A percentile compares a stretch with the other conserved stretches of the same genome.
Evolutionary conservation across 2,888 invertebrate species (phyloP).

Genomic region (Sicus ferrugineus): DNA sequence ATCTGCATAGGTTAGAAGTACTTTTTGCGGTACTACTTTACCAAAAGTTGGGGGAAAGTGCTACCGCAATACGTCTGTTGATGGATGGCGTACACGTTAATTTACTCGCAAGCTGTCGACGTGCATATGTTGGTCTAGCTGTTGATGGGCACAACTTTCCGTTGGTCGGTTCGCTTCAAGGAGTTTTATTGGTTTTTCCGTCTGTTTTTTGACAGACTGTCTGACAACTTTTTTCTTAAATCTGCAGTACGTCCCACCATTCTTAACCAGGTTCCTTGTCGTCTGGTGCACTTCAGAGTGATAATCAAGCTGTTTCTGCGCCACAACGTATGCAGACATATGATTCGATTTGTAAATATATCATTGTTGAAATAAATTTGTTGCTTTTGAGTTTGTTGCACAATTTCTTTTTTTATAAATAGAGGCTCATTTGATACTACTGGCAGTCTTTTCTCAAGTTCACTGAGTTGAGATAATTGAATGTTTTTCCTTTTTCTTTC

Average conservation of each 20-base stretch:
- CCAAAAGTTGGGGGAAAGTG: not conserved
- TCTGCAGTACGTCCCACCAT: not conserved
- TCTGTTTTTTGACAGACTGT: constrained; percentile 3
- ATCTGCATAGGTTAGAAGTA: constrained; percentile 8
- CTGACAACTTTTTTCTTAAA: not conserved
- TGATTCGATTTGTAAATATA: constrained; percentile 14
- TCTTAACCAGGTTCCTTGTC: too few relatives aligned
- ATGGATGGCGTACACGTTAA: not conserved
- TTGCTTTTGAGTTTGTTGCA: not conserved
- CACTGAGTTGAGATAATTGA: constrained; percentile 39
- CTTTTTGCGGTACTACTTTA: not conserved
- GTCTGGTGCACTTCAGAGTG: not conserved
- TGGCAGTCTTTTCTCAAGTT: constrained; percentile 35
- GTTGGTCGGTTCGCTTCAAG: constrained; percentile 8
- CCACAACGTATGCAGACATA: constrained; percentile 24
- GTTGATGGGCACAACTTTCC: not conserved
- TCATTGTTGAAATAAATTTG: not conserved
- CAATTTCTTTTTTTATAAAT: too few relatives aligned
- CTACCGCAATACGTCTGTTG: not conserved
- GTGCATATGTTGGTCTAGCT: constrained; percentile 1
- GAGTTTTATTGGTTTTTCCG: not conserved
- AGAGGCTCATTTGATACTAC: too few relatives aligned
- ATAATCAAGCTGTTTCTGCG: constrained; percentile 12
- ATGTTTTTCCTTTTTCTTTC: constrained; percentile 17
- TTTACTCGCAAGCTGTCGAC: not conserved